Evolutionary conservation across 2,797 vertebrate genomes (phyloP), one percentile per base, ranked within the genome.

Genomic region (Smutsia temminckii): DNA sequence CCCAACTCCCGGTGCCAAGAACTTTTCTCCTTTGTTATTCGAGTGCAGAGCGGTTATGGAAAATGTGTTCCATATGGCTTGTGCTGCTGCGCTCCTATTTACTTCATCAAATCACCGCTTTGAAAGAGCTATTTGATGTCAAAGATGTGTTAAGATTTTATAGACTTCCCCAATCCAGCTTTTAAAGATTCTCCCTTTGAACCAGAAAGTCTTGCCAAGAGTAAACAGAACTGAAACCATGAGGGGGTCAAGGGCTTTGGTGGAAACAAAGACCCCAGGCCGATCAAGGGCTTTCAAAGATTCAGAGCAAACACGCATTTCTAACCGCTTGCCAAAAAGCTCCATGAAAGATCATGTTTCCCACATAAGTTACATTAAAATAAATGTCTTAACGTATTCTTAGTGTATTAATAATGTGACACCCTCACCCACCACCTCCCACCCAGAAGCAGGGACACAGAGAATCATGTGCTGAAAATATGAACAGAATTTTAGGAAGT

Each of bases 61-160:
- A 97, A 97, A 97, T 96, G 94, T 2, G 37, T 97, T 97, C 97
- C 97, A 97, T 98, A 96, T 98, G 97, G 94, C 87, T 90, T 57
- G 92, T 49, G 88, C 93, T 25, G 85, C 92, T 0, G 61, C 53
- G 2, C 93, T 95, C 95, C 95, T 98, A 85, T 95, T 97, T 95
- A 96, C 94, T 95, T 74, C 96, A 92, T 95, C 96, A 97, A 96
- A 94, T 93, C 94, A 49, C 77, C 21, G 91, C 97, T 97, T 96
- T 97, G 95, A 97, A 97, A 97, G 95, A 97, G 95, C 94, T 94
- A 95, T 97, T 97, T 97, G 97, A 97, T 96, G 97, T 97, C 92
- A 96, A 96, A 96, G 96, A 97, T 95, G 96, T 86, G 83, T 97
- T 97, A 96, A 96, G 96, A 97, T 97, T 97, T 96, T 97, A 97